Conservation (phyloP, 2,888 invertebrate species). For the Rhyacophila evoluta region DNA sequence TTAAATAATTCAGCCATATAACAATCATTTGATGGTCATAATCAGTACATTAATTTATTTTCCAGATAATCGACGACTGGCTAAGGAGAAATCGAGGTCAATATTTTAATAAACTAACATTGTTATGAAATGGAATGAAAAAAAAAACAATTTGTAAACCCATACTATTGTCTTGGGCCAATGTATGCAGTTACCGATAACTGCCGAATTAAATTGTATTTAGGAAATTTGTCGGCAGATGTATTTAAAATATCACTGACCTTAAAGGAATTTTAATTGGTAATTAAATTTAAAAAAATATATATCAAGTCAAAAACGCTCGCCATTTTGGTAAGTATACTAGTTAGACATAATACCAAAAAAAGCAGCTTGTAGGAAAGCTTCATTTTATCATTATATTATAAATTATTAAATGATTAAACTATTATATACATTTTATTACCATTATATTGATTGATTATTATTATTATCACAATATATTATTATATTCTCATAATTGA, state of each 20-base stretch:
- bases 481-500: conserved; percentile 72
- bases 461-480: conserved; percentile 68
- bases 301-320: conserved; percentile 61
- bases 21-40: too few relatives aligned
- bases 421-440: conserved; percentile 73
- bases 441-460: conserved; percentile 67
- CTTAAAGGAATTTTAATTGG: conserved; percentile 53
- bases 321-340: conserved; percentile 69
- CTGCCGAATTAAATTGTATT: conserved; percentile 53
- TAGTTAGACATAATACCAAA: conserved; percentile 74
- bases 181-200: conserved; percentile 49
- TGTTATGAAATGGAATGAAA: conserved; percentile 49
- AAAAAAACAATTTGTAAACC: conserved; percentile 39
- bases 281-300: conserved; percentile 53
- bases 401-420: conserved; percentile 70
- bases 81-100: conserved; percentile 53
- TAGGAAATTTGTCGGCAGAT: conserved; percentile 47
- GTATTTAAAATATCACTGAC: conserved; percentile 54
- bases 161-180: conserved; percentile 23
- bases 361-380: conserved; percentile 72
- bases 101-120: conserved; percentile 52
- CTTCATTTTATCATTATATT: conserved; percentile 72
- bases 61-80: conserved; percentile 54
- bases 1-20: too few relatives aligned
- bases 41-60: conserved; percentile 27